phyloP scores from a whole-genome alignment of 1,140 invertebrate species.

The Ips nitidus region DNA sequence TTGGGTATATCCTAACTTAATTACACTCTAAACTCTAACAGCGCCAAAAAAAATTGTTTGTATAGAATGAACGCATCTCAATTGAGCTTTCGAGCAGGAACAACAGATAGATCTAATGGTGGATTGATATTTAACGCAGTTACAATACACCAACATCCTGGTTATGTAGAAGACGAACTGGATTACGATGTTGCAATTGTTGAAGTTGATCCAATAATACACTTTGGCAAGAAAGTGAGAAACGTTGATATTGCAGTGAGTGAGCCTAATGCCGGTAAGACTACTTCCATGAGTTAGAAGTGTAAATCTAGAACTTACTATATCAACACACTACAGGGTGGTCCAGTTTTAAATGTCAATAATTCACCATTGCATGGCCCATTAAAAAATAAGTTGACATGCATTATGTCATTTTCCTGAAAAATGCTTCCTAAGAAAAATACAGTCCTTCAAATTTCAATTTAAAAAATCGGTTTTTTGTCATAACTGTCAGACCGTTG shows the following conservation, averaged over 20 bases:
- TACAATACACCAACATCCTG: constrained; percentile 12
- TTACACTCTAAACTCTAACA: not conserved
- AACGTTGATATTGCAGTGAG: constrained; percentile 6
- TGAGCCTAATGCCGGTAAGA: constrained; percentile 14
- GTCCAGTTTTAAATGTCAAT: no score
- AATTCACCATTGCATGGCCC: no score
- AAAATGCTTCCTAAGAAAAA: no score
- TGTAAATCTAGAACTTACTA: not conserved
- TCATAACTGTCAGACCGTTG: no score
- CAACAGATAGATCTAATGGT: not conserved
- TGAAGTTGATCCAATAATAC: constrained; percentile 12
- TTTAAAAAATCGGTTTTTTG: no score
- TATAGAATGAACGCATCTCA: not conserved
- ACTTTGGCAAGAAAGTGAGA: constrained; percentile 3
- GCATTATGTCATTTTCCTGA: no score
- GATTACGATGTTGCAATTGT: constrained; percentile 42
- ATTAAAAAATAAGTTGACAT: no score
- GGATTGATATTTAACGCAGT: constrained; percentile 16
- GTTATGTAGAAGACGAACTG: constrained; percentile 36
- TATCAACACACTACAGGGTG: no score
- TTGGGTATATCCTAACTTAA: not conserved
- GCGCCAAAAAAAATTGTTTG: not conserved
- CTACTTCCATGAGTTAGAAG: not conserved
- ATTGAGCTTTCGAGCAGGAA: constrained; percentile 16
- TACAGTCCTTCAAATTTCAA: no score